These are phyloP conservation scores for Phenganax stokvisi DNA, from an alignment of 92 coral and sea anemone species.

Conservation along the genomic window DNA sequence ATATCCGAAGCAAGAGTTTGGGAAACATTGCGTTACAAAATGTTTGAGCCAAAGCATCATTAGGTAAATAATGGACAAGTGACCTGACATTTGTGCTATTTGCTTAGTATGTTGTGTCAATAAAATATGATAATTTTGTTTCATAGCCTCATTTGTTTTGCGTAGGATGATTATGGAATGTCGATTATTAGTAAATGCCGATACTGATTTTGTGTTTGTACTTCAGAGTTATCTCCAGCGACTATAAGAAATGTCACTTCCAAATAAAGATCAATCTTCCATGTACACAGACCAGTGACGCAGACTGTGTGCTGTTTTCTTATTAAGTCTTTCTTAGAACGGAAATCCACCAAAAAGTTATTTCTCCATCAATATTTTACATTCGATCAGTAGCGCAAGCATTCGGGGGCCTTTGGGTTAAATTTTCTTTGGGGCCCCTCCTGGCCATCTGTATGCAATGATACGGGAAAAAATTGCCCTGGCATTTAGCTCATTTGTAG, in stretches of 20 bases:
- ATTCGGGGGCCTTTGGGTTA: too few species aligned
- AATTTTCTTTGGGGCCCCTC: too few species aligned
- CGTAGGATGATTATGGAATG: constrained; percentile 33
- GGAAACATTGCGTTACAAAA: neutral
- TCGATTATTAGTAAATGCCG: neutral
- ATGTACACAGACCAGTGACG: too few species aligned
- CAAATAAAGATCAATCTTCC: neutral
- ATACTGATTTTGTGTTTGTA: neutral
- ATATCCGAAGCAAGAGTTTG: too few species aligned
- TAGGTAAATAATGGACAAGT: neutral
- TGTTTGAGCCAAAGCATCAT: neutral
- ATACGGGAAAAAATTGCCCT: too few species aligned
- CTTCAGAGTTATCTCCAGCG: neutral
- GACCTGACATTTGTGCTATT: neutral
- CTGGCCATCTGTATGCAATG: too few species aligned
- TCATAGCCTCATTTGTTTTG: constrained; percentile 6
- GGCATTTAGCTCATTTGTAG: too few species aligned
- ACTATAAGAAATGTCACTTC: neutral
- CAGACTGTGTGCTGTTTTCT: too few species aligned
- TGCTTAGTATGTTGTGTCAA: neutral
- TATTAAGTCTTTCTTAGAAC: too few species aligned
- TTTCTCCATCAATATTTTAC: too few species aligned
- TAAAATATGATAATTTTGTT: constrained; percentile 5
- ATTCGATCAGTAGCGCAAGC: too few species aligned
- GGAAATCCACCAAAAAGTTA: too few species aligned